Evolutionary conservation across 1,140 invertebrate genomes (phyloP).

Genomic region (Drosophila equinoxialis): DNA sequence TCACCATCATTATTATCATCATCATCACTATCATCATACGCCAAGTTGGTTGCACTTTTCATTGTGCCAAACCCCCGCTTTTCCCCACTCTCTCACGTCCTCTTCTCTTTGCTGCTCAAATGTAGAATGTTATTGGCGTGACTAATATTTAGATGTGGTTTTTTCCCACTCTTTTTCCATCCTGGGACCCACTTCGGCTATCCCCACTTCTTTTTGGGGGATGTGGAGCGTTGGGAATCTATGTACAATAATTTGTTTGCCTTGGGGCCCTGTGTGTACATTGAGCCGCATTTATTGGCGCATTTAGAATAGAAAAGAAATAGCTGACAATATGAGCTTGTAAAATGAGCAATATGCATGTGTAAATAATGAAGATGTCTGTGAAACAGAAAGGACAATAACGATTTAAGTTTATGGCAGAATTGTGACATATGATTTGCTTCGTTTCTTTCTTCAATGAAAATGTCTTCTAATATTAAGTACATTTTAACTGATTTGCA

Average conservation of each 20-base stretch:
- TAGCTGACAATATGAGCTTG: slow-evolving; percentile 6
- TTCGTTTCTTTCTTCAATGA: too few relatives aligned
- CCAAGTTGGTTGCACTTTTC: slow-evolving; percentile 61
- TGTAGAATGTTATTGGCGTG: slow-evolving; percentile 65
- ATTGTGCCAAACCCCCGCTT: not conserved
- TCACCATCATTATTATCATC: slow-evolving; percentile 11
- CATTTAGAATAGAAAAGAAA: slow-evolving; percentile 39
- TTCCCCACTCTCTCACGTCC: slow-evolving; percentile 21
- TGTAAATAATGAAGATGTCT: slow-evolving; percentile 4
- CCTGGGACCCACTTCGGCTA: slow-evolving; percentile 1
- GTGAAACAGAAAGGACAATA: not conserved
- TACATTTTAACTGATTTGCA: not conserved
- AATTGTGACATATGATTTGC: too few relatives aligned
- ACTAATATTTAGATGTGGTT: slow-evolving; percentile 67
- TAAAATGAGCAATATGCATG: slow-evolving; percentile 6
- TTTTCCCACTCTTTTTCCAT: slow-evolving; percentile 1
- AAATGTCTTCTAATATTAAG: too few relatives aligned
- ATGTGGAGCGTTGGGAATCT: slow-evolving; percentile 3
- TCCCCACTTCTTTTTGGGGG: not conserved
- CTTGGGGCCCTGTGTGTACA: slow-evolving; percentile 31
- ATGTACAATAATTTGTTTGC: slow-evolving; percentile 66
- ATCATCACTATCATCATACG: slow-evolving; percentile 25
- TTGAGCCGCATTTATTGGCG: slow-evolving; percentile 63
- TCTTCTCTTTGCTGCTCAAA: slow-evolving; percentile 25
- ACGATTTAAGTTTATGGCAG: too few relatives aligned